These are phyloP conservation scores for Etheostoma perlongum DNA, from an alignment of 2,797 vertebrate genomes.

Conservation along the genomic window DNA sequence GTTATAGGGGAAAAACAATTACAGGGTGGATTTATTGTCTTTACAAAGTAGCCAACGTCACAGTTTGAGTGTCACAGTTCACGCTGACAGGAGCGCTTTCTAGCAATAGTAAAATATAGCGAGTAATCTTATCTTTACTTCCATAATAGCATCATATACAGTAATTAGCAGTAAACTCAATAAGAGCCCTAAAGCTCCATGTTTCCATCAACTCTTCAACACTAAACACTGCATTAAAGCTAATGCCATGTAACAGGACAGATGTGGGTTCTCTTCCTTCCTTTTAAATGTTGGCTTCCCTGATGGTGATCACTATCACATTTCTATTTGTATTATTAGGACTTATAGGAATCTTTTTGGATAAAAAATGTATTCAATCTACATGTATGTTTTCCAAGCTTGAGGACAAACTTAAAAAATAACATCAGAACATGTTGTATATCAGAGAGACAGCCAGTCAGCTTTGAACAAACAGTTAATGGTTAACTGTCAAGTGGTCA, in stretches of 20 bases:
- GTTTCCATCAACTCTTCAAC: neutral
- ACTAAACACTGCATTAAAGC: neutral
- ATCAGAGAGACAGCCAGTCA: slow-evolving; percentile 40
- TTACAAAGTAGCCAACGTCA: neutral
- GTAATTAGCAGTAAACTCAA: slow-evolving; percentile 17
- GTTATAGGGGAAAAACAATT: neutral
- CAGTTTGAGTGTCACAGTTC: neutral
- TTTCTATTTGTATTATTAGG: neutral
- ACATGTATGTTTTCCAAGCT: slow-evolving; percentile 19
- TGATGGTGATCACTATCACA: neutral
- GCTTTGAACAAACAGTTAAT: slow-evolving; percentile 79
- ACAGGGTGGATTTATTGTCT: neutral
- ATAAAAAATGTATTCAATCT: neutral
- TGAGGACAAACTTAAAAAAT: slow-evolving; percentile 40
- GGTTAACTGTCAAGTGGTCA: slow-evolving; percentile 79
- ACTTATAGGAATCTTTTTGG: neutral
- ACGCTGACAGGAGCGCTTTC: slow-evolving; percentile 12
- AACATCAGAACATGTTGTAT: slow-evolving; percentile 12
- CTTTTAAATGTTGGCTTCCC: neutral
- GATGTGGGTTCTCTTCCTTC: slow-evolving; percentile 12
- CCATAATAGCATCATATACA: neutral
- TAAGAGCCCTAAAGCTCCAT: slow-evolving; percentile 13
- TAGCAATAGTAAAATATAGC: neutral
- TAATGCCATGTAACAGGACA: neutral
- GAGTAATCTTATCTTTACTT: slow-evolving; percentile 40